A percentile compares a stretch with the other conserved stretches of the same genome.
These are phyloP conservation scores for Macaca nemestrina DNA, from an alignment of 2,113 vertebrate species.

Conservation along the genomic window DNA sequence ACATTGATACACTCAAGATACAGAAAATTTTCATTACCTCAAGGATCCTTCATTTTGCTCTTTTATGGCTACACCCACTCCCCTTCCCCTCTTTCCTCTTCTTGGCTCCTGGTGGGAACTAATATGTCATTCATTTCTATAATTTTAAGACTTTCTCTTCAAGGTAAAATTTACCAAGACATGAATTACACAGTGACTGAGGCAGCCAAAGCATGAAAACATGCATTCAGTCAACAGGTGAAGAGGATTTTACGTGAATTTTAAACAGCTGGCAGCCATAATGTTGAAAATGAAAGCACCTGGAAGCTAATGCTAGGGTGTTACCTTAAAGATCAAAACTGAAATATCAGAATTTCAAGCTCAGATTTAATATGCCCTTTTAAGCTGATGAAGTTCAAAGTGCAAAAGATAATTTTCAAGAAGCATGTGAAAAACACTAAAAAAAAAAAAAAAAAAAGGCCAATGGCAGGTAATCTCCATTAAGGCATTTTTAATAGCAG, in stretches of 20 bases:
- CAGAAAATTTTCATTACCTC: background rate
- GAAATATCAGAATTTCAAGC: slow-evolving; percentile 31
- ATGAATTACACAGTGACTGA: background rate
- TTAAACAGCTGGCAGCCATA: slow-evolving; percentile 4
- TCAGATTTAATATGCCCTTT: slow-evolving; percentile 8
- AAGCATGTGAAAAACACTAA: background rate
- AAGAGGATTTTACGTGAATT: background rate
- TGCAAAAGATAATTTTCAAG: slow-evolving; percentile 34
- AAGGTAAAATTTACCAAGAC: slow-evolving; percentile 7
- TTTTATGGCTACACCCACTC: background rate
- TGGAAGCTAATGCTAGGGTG: background rate
- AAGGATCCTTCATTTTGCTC: too few relatives aligned
- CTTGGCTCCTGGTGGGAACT: background rate
- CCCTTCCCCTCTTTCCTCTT: background rate
- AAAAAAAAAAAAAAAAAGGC: background rate
- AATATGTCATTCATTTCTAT: background rate
- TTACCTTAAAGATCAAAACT: background rate
- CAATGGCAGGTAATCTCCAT: slow-evolving; percentile 29
- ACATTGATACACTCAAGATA: fast-evolving
- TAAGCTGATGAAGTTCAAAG: slow-evolving; percentile 45
- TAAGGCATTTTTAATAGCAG: background rate
- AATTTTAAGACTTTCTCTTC: background rate
- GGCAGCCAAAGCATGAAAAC: background rate
- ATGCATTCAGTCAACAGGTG: background rate
- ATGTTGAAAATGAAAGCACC: background rate